Conservation (phyloP, 2,797 vertebrate genomes). For the Pipistrellus pygmaeus region DNA sequence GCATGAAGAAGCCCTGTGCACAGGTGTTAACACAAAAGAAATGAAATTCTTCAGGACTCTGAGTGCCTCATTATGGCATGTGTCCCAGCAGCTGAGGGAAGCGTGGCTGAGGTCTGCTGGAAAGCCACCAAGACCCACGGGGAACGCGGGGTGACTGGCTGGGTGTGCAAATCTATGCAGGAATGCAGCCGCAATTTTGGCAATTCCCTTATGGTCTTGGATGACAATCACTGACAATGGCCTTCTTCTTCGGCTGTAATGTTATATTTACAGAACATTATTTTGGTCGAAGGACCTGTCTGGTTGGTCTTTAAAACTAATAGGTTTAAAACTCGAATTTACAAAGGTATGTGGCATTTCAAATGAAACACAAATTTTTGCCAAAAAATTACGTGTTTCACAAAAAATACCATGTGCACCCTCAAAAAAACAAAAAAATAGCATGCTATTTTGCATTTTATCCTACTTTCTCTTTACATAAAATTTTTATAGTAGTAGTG, state of each 20-base stretch:
- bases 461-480: constrained; percentile 14
- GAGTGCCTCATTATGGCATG: constrained; percentile 38
- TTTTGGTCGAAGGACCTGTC: background rate
- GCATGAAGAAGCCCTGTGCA: background rate
- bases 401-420: background rate
- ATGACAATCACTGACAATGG: constrained; percentile 22
- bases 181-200: constrained; percentile 53
- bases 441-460: background rate
- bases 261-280: constrained; percentile 7
- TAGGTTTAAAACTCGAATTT: background rate
- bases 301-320: constrained; percentile 52
- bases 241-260: constrained; percentile 47
- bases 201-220: background rate
- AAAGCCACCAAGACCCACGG: constrained; percentile 39
- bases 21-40: background rate
- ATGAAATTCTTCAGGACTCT: constrained; percentile 46
- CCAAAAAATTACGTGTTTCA: background rate
- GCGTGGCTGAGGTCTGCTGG: constrained; percentile 55
- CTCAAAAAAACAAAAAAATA: background rate
- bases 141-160: background rate
- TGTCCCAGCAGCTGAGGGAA: constrained; percentile 69
- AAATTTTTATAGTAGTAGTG: background rate
- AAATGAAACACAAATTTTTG: constrained; percentile 36
- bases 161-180: constrained; percentile 37
- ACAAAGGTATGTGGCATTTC: constrained; percentile 11